Evolutionary conservation across 1,140 invertebrate species (phyloP), one percentile per base, ranked within the genome.

Genomic region (Habropoda laboriosa): DNA sequence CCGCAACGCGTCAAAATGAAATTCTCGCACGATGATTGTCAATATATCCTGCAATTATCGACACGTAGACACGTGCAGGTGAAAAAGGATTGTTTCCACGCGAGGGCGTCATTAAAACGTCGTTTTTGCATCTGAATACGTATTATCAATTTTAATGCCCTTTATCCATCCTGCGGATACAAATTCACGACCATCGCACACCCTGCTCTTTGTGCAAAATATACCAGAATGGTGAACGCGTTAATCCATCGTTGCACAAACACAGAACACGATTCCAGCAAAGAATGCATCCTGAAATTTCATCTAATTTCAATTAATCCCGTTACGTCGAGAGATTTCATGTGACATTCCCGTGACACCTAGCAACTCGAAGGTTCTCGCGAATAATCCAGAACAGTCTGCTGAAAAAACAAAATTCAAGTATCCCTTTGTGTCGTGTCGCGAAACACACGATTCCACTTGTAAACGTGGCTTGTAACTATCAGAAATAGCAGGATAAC

Each of bases 321-420:
- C n/a, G n/a, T n/a, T n/a, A n/a, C n/a, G n/a, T n/a, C 35, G 35
- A 38, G n/a, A 38, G 35, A 24, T 12, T 1, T 24, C 32, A 4
- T 2, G 58, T 38, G n/a, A n/a, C n/a, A n/a, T n/a, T n/a, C n/a
- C n/a, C 32, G 58, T 61, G 58, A 61, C 58, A 61, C 58, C 58
- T 61, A 10, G 58, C n/a, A 60, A 21, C 32, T 24, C 3, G 58
- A 38, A 61, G 58, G 35, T n/a, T 60, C 32, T 38, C 58, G 58
- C 35, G 35, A 61, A 61, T 61, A 61, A 61, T 61, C 1, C 58
- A 38, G 13, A 21, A 61, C 35, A 13, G 35, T 61, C 58, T 38
- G 4, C 24, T 21, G 38, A 61, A 61, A n/a, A n/a, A n/a, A n/a
- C n/a, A n/a, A n/a, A 61, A 61, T 61, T 61, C 32, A 61, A 24